Percentiles rank a stretch among this genome's conserved stretches.
phyloP scores from a whole-genome alignment of 2,888 invertebrate species.

The Idaea aversata region DNA sequence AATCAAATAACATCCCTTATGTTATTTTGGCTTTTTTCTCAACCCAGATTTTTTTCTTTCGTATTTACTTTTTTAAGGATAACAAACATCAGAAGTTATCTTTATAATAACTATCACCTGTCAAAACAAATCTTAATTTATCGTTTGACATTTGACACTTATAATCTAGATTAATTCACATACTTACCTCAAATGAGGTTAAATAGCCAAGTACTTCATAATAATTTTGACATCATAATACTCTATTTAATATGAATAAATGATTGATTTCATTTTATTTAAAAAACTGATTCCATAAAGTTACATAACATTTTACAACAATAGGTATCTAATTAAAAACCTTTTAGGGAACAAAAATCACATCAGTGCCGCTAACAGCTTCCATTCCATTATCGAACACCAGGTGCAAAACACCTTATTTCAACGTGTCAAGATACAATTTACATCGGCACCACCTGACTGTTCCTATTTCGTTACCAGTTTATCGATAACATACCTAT shows the following conservation, averaged over 20 bases:
- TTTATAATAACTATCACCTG: no score
- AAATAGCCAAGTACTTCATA: no score
- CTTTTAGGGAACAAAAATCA: slow-evolving; percentile 27
- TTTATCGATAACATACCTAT: slow-evolving; percentile 50
- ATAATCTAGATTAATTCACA: no score
- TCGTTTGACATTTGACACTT: no score
- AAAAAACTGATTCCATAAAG: not conserved
- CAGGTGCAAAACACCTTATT: slow-evolving; percentile 4
- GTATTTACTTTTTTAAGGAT: not conserved
- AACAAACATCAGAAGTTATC: no score
- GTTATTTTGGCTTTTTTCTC: not conserved
- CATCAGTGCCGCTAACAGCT: slow-evolving; percentile 26
- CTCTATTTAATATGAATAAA: no score
- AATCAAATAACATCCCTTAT: not conserved
- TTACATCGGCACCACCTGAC: slow-evolving; percentile 7
- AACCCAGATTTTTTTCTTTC: not conserved
- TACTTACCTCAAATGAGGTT: no score
- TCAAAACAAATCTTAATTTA: no score
- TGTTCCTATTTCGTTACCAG: slow-evolving; percentile 29
- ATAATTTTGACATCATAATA: no score
- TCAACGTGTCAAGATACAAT: slow-evolving; percentile 7
- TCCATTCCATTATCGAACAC: slow-evolving; percentile 26
- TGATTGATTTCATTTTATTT: no score
- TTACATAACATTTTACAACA: slow-evolving; percentile 9
- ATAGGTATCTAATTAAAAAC: slow-evolving; percentile 30